A percentile compares a stretch with the other conserved stretches of the same genome.
Conservation (phyloP, 2,797 vertebrate genomes). For the Graptemys geographica region DNA sequence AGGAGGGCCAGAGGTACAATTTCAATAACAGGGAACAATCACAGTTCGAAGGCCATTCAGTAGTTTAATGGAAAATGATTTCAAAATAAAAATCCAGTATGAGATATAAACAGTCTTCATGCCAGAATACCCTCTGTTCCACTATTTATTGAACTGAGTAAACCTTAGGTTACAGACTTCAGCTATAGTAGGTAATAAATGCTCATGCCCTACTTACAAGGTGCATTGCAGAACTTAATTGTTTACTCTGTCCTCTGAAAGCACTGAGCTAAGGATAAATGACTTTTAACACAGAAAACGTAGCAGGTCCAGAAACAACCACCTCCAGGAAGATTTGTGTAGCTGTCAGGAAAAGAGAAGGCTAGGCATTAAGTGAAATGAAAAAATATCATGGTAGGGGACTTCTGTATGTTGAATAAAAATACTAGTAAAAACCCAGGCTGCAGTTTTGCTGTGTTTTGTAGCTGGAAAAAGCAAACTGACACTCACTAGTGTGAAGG, state of each 20-base stretch:
- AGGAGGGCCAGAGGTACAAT: not conserved
- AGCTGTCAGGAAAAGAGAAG: conserved; percentile 30
- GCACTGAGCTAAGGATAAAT: conserved; percentile 64
- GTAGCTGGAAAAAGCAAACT: conserved; percentile 57
- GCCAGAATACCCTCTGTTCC: conserved; percentile 77
- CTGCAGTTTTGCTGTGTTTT: conserved; percentile 48
- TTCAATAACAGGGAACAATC: conserved; percentile 44
- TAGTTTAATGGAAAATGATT: conserved; percentile 58
- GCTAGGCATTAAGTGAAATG: conserved; percentile 39
- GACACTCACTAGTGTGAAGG: conserved; percentile 47
- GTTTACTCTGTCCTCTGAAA: conserved; percentile 38
- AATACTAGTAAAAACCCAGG: conserved; percentile 53
- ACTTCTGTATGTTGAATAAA: conserved; percentile 49
- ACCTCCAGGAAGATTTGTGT: conserved; percentile 42
- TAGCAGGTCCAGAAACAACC: conserved; percentile 8
- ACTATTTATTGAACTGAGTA: conserved; percentile 74
- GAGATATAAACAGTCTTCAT: conserved; percentile 77
- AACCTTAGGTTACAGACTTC: conserved; percentile 68
- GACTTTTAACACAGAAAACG: conserved; percentile 36
- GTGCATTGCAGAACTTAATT: conserved; percentile 62
- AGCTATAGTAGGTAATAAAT: conserved; percentile 64
- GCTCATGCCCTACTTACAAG: conserved; percentile 70
- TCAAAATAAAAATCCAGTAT: conserved; percentile 1
- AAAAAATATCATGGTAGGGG: conserved; percentile 52
- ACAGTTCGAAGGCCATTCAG: conserved; percentile 47